Conservation (phyloP, 2,113 vertebrate species). For the Pimephales promelas region DNA sequence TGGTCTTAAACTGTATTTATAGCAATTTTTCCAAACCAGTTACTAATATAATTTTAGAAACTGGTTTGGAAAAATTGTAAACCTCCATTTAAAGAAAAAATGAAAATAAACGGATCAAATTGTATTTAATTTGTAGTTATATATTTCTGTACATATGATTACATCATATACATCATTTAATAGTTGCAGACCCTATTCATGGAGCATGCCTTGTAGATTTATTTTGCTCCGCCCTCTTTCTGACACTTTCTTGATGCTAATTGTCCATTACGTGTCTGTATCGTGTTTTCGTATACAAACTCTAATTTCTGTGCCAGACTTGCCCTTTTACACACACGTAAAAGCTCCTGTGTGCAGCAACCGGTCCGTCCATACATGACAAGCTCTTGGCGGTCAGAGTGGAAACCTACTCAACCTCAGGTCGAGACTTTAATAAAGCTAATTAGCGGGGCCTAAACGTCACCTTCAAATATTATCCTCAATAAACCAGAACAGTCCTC, state of each 20-base stretch:
- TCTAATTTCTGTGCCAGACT: constrained; percentile 33
- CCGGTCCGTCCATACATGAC: constrained; percentile 26
- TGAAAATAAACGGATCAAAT: neutral
- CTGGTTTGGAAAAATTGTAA: neutral
- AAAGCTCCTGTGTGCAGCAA: neutral
- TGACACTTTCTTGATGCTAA: constrained; percentile 38
- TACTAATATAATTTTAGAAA: neutral
- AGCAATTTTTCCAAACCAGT: too few species aligned
- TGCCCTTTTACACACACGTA: constrained; percentile 19
- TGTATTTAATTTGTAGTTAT: neutral
- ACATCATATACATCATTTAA: constrained; percentile 1
- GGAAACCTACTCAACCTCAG: constrained; percentile 59
- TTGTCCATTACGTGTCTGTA: constrained; percentile 23
- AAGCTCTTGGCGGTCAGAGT: constrained; percentile 53
- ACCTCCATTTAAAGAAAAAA: neutral
- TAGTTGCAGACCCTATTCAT: neutral
- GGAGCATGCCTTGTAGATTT: constrained; percentile 17
- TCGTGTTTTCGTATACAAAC: constrained; percentile 35
- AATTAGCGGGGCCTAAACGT: constrained; percentile 58
- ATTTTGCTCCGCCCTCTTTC: neutral
- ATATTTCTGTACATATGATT: neutral
- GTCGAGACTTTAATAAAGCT: constrained; percentile 55
- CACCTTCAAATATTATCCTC: constrained; percentile 56
- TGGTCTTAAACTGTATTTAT: neutral
- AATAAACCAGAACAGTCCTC: constrained; percentile 56